Base-by-base conservation (phyloP, 1,140 invertebrate species). In the Argopecten irradians region DNA sequence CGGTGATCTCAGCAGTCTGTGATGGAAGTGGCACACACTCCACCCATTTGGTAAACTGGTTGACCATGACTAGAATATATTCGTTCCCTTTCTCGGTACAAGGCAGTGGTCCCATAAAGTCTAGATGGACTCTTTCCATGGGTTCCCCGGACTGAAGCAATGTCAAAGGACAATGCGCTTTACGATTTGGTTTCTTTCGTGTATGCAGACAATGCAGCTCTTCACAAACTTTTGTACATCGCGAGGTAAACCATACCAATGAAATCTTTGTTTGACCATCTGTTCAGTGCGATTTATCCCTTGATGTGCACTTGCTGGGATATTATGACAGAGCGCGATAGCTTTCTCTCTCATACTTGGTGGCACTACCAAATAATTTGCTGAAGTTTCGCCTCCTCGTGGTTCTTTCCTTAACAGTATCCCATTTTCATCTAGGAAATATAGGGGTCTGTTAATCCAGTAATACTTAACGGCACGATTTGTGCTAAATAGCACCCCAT, bases 21-120 rank as follows among this genome's bases (percentile, higher is more conserved):
- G 86, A 36, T 36, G 85, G 87, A 9, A 88, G 41, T 11, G 82
- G 36, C n/a, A 43, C 46, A 55, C 71, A 41, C 39, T 91, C 88
- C 19, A 87, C 71, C 86, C 35, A 91, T 55, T 91, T 89, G 11
- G 41, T 87, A 33, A 90, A 89, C 39, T 90, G 87, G 32, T 90
- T 83, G 7, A 87, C 22, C 87, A 91, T 87, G 14, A 91, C 83
- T 8, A 91, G 36, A n/a, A 91, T 35, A 83, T 91, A 88, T n/a
- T n/a, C 34, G 39, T 89, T 91, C 2, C 84, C 36, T 7, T 82
- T 28, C 22, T 9, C 19, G 83, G 34, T 87, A 2, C 1, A 22
- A 1, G 28, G 28, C 19, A 89, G 87, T 16, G 88, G 90, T 5
- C 88, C 90, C 8, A 89, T 35, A 46, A 87, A 55, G 71, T 91